phyloP scores from a whole-genome alignment of 2,888 invertebrate genomes.

The Drosophila rellima region DNA sequence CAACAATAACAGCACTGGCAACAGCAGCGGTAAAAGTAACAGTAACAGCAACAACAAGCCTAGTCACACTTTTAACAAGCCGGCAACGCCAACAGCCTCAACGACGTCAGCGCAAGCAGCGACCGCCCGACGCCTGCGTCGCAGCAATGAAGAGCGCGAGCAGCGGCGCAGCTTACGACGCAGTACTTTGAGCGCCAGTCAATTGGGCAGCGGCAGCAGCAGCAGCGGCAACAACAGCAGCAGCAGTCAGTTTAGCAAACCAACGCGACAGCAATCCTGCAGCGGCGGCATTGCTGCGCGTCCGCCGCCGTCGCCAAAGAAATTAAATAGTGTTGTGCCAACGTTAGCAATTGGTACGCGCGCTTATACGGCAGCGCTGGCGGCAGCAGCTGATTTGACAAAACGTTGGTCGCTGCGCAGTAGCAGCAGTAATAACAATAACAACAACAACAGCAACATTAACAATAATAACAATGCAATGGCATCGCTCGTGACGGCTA shows the following conservation, averaged over 20 bases:
- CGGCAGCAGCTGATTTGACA: slow-evolving; percentile 59
- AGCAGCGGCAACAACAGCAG: slow-evolving; percentile 20
- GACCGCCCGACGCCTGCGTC: slow-evolving; percentile 54
- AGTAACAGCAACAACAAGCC: slow-evolving; percentile 59
- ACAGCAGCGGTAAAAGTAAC: slow-evolving; percentile 43
- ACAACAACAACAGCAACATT: not conserved
- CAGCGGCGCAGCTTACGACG: slow-evolving; percentile 61
- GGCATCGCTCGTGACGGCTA: slow-evolving; percentile 54
- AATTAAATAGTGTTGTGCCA: slow-evolving; percentile 71
- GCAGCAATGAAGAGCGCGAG: slow-evolving; percentile 61
- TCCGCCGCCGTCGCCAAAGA: slow-evolving; percentile 81
- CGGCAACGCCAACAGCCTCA: slow-evolving; percentile 49
- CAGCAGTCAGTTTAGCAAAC: slow-evolving; percentile 63
- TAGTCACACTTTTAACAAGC: slow-evolving; percentile 47
- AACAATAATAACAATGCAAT: slow-evolving; percentile 36
- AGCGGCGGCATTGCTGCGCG: slow-evolving; percentile 65
- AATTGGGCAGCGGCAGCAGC: slow-evolving; percentile 22
- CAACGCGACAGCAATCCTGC: slow-evolving; percentile 73
- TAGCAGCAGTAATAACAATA: slow-evolving; percentile 36
- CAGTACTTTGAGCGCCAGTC: slow-evolving; percentile 37
- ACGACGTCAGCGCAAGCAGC: slow-evolving; percentile 36
- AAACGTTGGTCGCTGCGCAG: slow-evolving; percentile 75
- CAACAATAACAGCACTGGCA: slow-evolving; percentile 29
- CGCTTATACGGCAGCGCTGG: slow-evolving; percentile 67
- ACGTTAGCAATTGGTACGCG: slow-evolving; percentile 74